A percentile compares a stretch with the other conserved stretches of the same genome.
phyloP scores from a whole-genome alignment of 2,113 vertebrate genomes.

The Oxyruncus cristatus region DNA sequence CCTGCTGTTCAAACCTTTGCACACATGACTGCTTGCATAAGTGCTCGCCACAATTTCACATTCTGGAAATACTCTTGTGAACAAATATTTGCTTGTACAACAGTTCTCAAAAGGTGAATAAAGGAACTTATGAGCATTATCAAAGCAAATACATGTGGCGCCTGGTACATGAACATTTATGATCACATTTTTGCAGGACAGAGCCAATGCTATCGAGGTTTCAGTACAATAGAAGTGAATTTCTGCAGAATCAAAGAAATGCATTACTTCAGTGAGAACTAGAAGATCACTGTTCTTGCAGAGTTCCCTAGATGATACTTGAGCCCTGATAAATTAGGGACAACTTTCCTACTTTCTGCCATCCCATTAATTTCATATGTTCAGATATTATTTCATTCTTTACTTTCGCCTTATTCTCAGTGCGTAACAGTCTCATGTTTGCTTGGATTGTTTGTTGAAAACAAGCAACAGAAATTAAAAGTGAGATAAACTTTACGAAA shows the following conservation, averaged over 20 bases:
- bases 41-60: not conserved
- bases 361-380: not conserved
- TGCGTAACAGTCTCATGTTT: not conserved
- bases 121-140: not conserved
- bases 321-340: not conserved
- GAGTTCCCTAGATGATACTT: not conserved
- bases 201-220: not conserved
- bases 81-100: constrained; percentile 41
- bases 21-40: not conserved
- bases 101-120: not conserved
- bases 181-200: not conserved
- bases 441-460: not conserved
- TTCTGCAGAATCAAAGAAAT: not conserved
- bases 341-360: not conserved
- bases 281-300: not conserved
- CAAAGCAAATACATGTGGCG: constrained; percentile 38
- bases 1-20: not conserved
- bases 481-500: not conserved
- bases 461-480: not conserved
- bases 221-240: not conserved
- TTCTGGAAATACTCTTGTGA: constrained; percentile 15
- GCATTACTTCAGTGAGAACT: not conserved
- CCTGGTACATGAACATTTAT: not conserved
- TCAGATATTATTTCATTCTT: not conserved
- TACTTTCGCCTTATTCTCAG: not conserved